Conservation (phyloP, 37 sponge, comb jelly and placozoan genomes). For the Amphimedon queenslandica region DNA sequence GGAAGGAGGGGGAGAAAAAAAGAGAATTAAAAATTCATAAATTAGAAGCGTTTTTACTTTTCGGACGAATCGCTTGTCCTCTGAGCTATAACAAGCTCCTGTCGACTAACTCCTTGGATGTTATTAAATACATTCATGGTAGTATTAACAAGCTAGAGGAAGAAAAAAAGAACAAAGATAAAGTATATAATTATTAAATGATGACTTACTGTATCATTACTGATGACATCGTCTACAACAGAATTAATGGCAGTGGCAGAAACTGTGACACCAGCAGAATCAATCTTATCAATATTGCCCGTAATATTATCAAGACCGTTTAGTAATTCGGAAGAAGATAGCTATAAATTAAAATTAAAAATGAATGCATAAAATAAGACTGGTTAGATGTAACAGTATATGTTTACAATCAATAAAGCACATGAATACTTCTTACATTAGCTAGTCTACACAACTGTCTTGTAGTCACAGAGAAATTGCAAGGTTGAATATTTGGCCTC, state of each 20-base stretch:
- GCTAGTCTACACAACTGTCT: conserved; percentile 27
- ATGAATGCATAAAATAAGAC: too few species aligned
- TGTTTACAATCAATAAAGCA: background rate
- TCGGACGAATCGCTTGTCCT: too few species aligned
- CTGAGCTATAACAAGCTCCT: too few species aligned
- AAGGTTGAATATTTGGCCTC: conserved; percentile 6
- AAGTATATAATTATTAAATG: background rate
- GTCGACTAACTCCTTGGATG: too few species aligned
- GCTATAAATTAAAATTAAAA: too few species aligned
- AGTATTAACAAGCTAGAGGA: too few species aligned
- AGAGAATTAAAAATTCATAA: too few species aligned
- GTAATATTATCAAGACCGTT: background rate
- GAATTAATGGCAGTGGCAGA: background rate
- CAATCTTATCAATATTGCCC: background rate
- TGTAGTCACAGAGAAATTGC: conserved; percentile 28
- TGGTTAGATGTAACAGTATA: too few species aligned
- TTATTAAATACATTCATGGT: conserved; percentile 14
- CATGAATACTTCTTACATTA: conserved; percentile 5
- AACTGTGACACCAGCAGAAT: background rate
- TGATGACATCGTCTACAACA: background rate
- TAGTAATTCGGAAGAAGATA: background rate
- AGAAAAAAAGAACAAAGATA: too few species aligned
- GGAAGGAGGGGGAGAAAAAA: too few species aligned
- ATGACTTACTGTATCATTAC: background rate
- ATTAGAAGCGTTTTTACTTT: too few species aligned